A percentile compares a stretch with the other conserved stretches of the same genome.
These are phyloP conservation scores for Campaea margaritaria DNA, from an alignment of 2,888 invertebrate genomes.

Conservation along the genomic window DNA sequence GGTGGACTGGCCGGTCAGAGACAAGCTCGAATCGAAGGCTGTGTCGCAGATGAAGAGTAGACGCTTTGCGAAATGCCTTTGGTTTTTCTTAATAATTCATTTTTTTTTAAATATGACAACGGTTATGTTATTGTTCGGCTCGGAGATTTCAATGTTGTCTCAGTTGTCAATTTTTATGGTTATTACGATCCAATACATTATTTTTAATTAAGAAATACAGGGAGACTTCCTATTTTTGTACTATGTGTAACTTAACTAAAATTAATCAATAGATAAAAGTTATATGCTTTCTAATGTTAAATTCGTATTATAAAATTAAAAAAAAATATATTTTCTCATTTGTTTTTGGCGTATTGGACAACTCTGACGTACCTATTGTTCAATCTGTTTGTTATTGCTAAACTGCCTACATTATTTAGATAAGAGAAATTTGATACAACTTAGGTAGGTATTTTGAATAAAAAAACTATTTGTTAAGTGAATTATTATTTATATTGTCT, in stretches of 20 bases:
- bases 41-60: constrained; percentile 59
- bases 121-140: no score
- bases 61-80: constrained; percentile 39
- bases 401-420: constrained; percentile 5
- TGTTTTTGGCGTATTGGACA: constrained; percentile 15
- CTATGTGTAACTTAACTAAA: no score
- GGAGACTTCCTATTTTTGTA: no score
- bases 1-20: constrained; percentile 62
- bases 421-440: constrained; percentile 15
- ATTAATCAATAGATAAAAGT: no score
- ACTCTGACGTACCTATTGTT: constrained; percentile 6
- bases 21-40: constrained; percentile 61
- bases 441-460: constrained; percentile 7
- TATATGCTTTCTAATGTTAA: constrained; percentile 7
- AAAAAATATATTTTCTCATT: no score
- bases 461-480: not conserved
- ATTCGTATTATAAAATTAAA: no score
- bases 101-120: no score
- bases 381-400: constrained; percentile 4
- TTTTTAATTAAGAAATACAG: no score
- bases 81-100: no score
- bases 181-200: no score
- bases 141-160: no score
- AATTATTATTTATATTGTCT: constrained; percentile 8
- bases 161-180: no score